Evolutionary conservation across 2,113 vertebrate genomes (phyloP), one percentile per base, ranked within the genome.

Genomic region (Larimichthys crocea): DNA sequence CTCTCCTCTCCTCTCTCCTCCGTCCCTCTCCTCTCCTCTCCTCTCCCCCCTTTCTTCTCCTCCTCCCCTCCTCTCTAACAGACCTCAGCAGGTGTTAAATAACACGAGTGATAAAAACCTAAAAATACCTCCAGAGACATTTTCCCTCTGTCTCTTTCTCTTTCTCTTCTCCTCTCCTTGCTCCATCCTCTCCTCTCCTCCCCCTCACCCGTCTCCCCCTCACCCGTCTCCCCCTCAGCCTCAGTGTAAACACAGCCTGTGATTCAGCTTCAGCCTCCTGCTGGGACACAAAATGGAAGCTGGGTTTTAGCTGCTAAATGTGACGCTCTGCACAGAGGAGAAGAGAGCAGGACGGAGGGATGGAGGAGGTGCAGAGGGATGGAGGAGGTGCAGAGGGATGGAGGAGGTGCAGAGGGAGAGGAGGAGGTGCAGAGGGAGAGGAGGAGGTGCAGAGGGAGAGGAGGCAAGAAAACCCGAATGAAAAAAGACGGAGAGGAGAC

Each of bases 201-300:
- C 26, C 31, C 40, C n/a, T 44, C 42, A 3, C 42, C 44, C 1
- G 11, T 10, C 16, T 19, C 9, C 15, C 26, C 10, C 19, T 29
- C 65, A 0, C 48, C 22, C 83, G 6, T 22, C 56, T 24, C 26
- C 62, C 40, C 63, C 50, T 11, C 4, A 57, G 65, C 67, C 71
- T 83, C 46, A 17, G 83, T 42, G 76, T 84, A 92, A 91, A 93
- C 75, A 74, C 48, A 19, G 64, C 40, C 74, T 75, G 75, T 75
- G 26, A 56, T 14, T 79, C 57, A 24, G 65, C 44, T 35, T 35
- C 35, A 35, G 35, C 68, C 59, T 66, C 73, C 83, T 8, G 76
- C 86, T 65, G 88, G 62, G 79, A 29, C 66, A 42, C 44, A 84
- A 89, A 79, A 90, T 78, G 74, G 59, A 46, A 64, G 87, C 76